These are phyloP conservation scores for Orchesella flavescens DNA, from an alignment of 2,888 invertebrate genomes.

Conservation along the genomic window DNA sequence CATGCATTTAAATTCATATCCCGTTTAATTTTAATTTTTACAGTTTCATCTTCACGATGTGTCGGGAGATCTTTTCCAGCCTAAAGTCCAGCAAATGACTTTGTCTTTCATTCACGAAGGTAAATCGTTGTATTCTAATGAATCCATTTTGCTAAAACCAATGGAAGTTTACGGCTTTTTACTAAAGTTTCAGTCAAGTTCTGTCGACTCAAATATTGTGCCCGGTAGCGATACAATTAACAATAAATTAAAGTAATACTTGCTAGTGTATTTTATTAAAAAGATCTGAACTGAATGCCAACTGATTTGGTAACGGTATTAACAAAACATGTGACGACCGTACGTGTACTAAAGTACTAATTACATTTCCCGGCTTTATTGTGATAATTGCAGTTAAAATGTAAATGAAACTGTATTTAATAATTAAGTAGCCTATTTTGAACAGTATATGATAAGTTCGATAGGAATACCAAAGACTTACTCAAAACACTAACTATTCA, in stretches of 20 bases:
- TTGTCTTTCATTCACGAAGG: constrained; percentile 71
- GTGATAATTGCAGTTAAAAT: not conserved
- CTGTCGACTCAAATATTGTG: constrained; percentile 33
- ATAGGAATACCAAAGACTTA: no score
- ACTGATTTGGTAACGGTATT: no score
- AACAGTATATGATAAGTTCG: no score
- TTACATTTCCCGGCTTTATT: not conserved
- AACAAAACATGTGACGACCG: no score
- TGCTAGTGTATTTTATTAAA: not conserved
- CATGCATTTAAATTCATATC: no score
- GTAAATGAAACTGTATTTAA: not conserved
- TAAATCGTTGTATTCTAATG: constrained; percentile 63
- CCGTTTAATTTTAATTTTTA: constrained; percentile 19
- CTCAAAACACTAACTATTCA: no score
- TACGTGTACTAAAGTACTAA: no score
- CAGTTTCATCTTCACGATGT: constrained; percentile 68
- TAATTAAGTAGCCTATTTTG: no score
- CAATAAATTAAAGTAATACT: constrained; percentile 25
- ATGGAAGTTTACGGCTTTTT: constrained; percentile 72
- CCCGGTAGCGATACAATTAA: constrained; percentile 41
- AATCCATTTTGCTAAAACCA: constrained; percentile 70
- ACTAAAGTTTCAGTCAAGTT: constrained; percentile 58
- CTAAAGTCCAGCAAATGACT: constrained; percentile 70
- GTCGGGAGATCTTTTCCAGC: constrained; percentile 68
- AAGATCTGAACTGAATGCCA: not conserved